Evolutionary conservation across 1,140 invertebrate species (phyloP).

Genomic region (Ostrea denselamellosa): DNA sequence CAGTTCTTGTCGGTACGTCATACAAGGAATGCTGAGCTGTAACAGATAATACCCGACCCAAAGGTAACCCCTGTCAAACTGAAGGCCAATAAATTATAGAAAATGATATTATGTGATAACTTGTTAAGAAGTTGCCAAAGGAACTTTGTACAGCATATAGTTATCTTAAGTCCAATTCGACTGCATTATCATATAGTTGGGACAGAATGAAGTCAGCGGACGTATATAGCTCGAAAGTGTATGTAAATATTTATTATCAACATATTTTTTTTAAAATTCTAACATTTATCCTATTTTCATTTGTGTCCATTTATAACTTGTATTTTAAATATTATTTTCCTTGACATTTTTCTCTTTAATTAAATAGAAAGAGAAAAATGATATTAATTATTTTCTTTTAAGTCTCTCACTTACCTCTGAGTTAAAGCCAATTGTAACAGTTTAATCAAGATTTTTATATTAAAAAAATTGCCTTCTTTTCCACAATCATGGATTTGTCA

Average conservation of each 20-base stretch:
- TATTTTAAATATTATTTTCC: neutral
- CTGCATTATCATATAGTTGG: constrained; percentile 17
- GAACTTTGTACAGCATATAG: constrained; percentile 41
- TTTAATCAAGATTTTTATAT: neutral
- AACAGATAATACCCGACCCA: constrained; percentile 12
- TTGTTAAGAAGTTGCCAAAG: constrained; percentile 42
- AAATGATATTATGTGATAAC: constrained; percentile 35
- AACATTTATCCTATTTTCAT: neutral
- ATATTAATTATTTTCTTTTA: neutral
- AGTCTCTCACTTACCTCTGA: neutral
- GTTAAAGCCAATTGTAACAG: neutral
- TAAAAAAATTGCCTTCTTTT: neutral
- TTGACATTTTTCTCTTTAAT: neutral
- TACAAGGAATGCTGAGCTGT: neutral
- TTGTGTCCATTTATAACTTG: neutral
- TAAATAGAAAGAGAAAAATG: neutral
- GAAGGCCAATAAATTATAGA: constrained; percentile 1
- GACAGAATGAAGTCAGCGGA: constrained; percentile 28
- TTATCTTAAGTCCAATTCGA: constrained; percentile 41
- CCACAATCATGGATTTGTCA: neutral
- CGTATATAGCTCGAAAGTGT: constrained; percentile 15
- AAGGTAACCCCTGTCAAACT: neutral
- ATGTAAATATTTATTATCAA: constrained; percentile 11
- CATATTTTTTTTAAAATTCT: neutral
- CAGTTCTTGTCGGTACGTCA: constrained; percentile 11